Evolutionary conservation across 2,113 vertebrate species (phyloP).

Genomic region (Dasyprocta punctata): DNA sequence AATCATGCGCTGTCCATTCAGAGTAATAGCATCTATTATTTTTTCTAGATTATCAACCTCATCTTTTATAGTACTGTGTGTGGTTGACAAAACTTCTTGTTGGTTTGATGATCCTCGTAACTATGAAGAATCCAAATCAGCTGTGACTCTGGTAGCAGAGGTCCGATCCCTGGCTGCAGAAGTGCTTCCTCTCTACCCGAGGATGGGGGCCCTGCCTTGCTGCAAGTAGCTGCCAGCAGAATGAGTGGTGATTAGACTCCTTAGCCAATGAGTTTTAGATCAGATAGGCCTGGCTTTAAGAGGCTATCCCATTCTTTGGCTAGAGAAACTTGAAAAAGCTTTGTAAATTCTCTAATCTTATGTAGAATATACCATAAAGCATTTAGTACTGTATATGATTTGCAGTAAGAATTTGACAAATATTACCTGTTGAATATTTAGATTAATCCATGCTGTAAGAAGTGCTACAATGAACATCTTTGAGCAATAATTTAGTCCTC

Average conservation of each 20-base stretch:
- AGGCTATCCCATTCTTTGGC: background rate
- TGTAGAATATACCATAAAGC: background rate
- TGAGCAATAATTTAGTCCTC: background rate
- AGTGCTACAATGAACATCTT: background rate
- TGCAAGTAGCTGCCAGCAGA: background rate
- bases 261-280: background rate
- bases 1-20: constrained; percentile 95
- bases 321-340: background rate
- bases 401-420: background rate
- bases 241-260: background rate
- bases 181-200: background rate
- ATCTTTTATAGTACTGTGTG: constrained; percentile 13
- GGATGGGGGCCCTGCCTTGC: background rate
- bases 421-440: background rate
- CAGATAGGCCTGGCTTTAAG: background rate
- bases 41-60: constrained; percentile 69
- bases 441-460: background rate
- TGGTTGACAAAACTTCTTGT: constrained; percentile 94
- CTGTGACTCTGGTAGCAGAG: constrained; percentile 78
- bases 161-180: background rate
- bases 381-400: background rate
- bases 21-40: constrained; percentile 93
- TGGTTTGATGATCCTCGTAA: constrained; percentile 93
- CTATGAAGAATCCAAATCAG: constrained; percentile 92
- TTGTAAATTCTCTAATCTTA: background rate